Evolutionary conservation across 1,140 invertebrate genomes (phyloP).

Genomic region (Bombus ignitus): DNA sequence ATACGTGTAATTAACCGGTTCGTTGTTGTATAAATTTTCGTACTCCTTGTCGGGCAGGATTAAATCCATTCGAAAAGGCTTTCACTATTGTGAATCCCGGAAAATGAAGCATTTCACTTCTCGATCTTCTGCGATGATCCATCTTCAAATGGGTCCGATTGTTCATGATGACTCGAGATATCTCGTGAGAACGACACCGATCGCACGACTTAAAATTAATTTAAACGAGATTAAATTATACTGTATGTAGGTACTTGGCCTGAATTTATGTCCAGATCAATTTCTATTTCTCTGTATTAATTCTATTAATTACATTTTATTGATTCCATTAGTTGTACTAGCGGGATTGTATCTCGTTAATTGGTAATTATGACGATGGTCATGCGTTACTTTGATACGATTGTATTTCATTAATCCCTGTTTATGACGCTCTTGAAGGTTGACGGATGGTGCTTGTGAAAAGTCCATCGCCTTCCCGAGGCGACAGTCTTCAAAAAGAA

Average conservation of each 20-base stretch:
- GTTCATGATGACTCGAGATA: background rate
- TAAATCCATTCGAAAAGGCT: conserved; percentile 9
- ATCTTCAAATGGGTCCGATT: conserved; percentile 3
- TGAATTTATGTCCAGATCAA: background rate
- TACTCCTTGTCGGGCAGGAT: conserved; percentile 5
- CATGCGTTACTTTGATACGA: too few species aligned
- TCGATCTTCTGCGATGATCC: background rate
- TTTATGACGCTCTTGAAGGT: conserved; percentile 39
- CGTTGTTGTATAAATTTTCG: conserved; percentile 55
- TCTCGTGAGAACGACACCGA: conserved; percentile 2
- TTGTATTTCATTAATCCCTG: background rate
- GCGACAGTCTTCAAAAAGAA: conserved; percentile 65
- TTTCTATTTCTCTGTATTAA: conserved; percentile 8
- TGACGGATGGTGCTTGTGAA: conserved; percentile 77
- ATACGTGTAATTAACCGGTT: conserved; percentile 45
- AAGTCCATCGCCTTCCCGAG: conserved; percentile 68
- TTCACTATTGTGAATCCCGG: conserved; percentile 42
- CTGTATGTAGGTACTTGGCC: background rate
- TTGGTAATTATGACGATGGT: too few species aligned
- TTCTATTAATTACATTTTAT: background rate
- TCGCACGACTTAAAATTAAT: conserved; percentile 15
- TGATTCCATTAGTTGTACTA: background rate
- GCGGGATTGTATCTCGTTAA: too few species aligned
- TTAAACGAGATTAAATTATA: background rate
- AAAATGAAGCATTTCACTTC: conserved; percentile 22